Conservation (phyloP, 2,888 invertebrate species). For the Lasioglossum pauxillum region DNA sequence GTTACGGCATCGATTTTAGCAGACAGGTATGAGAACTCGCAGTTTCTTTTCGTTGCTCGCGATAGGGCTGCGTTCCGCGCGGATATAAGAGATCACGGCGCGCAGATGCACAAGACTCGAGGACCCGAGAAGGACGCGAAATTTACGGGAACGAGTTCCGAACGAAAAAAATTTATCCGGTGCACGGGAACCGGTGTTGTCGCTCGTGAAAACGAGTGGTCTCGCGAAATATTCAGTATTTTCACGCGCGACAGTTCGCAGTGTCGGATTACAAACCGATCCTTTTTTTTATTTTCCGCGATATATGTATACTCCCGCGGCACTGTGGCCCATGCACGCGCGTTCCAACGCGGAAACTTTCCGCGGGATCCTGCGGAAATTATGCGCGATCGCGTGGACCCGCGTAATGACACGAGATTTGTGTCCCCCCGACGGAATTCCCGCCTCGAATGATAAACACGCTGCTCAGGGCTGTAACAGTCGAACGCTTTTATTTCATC, state of each 20-base stretch:
- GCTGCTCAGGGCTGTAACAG: background rate
- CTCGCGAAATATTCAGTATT: conserved; percentile 27
- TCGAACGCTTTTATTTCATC: background rate
- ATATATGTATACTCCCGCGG: background rate
- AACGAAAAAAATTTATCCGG: background rate
- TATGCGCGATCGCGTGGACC: background rate
- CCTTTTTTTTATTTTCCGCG: conserved; percentile 27
- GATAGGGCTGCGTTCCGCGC: background rate
- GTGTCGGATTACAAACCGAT: conserved; percentile 20
- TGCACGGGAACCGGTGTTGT: background rate
- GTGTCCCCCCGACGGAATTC: background rate
- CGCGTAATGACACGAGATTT: background rate
- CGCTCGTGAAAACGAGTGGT: background rate
- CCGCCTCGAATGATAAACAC: background rate
- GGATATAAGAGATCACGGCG: background rate
- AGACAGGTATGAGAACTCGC: background rate
- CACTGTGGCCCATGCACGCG: conserved; percentile 4
- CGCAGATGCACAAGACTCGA: background rate
- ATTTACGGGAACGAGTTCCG: background rate
- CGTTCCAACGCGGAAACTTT: conserved; percentile 14
- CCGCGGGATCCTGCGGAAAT: conserved; percentile 18
- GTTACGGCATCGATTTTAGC: background rate
- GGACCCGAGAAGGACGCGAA: background rate
- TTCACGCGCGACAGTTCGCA: background rate
- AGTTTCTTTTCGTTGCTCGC: background rate